Conservation (phyloP, 2,113 vertebrate species). For the Paraplagusia blochii region DNA sequence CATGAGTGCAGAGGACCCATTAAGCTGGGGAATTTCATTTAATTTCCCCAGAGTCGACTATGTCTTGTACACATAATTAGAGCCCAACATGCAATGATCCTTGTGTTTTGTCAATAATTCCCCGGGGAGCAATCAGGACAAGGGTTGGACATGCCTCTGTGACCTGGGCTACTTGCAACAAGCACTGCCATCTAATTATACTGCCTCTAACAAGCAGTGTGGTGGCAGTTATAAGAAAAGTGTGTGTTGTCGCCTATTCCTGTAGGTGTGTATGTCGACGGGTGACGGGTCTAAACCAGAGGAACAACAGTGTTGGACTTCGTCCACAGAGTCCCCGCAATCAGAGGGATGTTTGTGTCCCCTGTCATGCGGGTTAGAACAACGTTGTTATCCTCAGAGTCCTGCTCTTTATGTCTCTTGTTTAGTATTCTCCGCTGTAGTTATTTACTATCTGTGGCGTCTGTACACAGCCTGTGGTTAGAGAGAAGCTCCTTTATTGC, state of each 20-base stretch:
- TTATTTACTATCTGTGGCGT: slow-evolving; percentile 38
- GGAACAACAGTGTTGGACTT: slow-evolving; percentile 35
- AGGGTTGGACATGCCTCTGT: slow-evolving; percentile 95
- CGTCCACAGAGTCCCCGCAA: slow-evolving; percentile 51
- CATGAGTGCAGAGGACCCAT: slow-evolving; percentile 88
- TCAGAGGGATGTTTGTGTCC: slow-evolving; percentile 64
- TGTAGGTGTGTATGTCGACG: slow-evolving; percentile 24
- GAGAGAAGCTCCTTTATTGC: slow-evolving; percentile 12
- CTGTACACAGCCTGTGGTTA: slow-evolving; percentile 29
- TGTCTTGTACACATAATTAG: slow-evolving; percentile 99
- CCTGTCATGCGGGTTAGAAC: slow-evolving; percentile 59
- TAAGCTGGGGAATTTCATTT: slow-evolving; percentile 97
- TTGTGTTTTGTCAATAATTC: slow-evolving; percentile 97
- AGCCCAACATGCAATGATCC: slow-evolving; percentile 90
- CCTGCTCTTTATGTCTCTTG: slow-evolving; percentile 45
- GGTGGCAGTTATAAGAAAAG: slow-evolving; percentile 72
- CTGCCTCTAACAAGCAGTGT: slow-evolving; percentile 85
- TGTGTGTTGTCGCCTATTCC: not conserved
- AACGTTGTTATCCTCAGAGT: slow-evolving; percentile 44
- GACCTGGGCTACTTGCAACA: slow-evolving; percentile 88
- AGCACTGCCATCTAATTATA: slow-evolving; percentile 90
- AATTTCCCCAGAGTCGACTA: slow-evolving; percentile 93
- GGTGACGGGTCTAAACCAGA: slow-evolving; percentile 36
- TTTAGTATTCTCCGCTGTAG: slow-evolving; percentile 40
- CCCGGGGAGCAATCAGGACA: slow-evolving; percentile 92